Evolutionary conservation across 2,888 invertebrate species (phyloP).

Genomic region (Hirtodrosophila confusa): DNA sequence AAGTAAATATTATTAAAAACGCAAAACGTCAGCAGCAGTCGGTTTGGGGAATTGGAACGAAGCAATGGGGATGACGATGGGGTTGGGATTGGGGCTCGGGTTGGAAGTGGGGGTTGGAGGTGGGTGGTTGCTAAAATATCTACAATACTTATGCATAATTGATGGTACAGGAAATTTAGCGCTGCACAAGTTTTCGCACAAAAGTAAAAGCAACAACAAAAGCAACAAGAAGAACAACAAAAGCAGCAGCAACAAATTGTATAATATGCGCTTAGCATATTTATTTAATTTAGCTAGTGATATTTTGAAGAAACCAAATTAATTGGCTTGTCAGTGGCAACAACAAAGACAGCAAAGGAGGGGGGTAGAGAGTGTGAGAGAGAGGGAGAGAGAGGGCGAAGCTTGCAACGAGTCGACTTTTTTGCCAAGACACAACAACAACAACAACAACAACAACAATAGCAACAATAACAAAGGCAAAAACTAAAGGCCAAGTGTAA

Average conservation of each 20-base stretch:
- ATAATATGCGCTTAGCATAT: constrained; percentile 62
- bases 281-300: constrained; percentile 76
- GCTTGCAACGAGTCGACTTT: constrained; percentile 47
- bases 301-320: constrained; percentile 76
- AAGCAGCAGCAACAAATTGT: constrained; percentile 40
- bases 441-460: constrained; percentile 18
- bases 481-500: constrained; percentile 83
- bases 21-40: constrained; percentile 57
- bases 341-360: constrained; percentile 30
- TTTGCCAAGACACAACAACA: constrained; percentile 41
- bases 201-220: constrained; percentile 33
- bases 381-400: not conserved
- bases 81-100: not conserved
- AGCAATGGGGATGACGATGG: not conserved
- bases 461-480: constrained; percentile 45
- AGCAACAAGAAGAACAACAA: constrained; percentile 11
- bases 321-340: constrained; percentile 66
- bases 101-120: not conserved
- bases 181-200: constrained; percentile 28
- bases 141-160: constrained; percentile 67
- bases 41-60: constrained; percentile 1
- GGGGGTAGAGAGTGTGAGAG: not conserved
- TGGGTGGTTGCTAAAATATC: constrained; percentile 43
- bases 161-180: constrained; percentile 74
- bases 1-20: constrained; percentile 79